These are phyloP conservation scores for Epinotia nisella DNA, from an alignment of 2,888 invertebrate genomes.

Conservation along the genomic window DNA sequence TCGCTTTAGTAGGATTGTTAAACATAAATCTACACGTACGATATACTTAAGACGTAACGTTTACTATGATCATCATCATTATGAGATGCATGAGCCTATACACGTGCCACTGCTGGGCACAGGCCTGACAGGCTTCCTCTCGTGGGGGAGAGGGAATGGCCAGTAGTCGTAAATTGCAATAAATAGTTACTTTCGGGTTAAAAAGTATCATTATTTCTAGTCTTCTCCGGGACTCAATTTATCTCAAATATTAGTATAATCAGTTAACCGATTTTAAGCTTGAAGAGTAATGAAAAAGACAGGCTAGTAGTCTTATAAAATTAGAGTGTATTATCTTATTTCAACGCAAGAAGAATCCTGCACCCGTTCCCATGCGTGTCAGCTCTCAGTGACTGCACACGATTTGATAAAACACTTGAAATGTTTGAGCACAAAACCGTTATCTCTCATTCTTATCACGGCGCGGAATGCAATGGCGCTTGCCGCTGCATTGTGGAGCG, in stretches of 20 bases:
- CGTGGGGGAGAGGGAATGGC: too few species aligned
- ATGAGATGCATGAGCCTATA: too few species aligned
- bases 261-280: background rate
- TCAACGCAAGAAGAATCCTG: background rate
- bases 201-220: background rate
- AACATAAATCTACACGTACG: too few species aligned
- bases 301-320: background rate
- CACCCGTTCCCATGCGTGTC: constrained; percentile 26
- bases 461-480: constrained; percentile 38
- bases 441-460: constrained; percentile 35
- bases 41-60: too few species aligned
- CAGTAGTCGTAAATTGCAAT: too few species aligned
- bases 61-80: too few species aligned
- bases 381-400: constrained; percentile 26
- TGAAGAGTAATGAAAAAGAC: background rate
- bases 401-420: constrained; percentile 43
- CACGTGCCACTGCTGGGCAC: too few species aligned
- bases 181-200: too few species aligned
- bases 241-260: background rate
- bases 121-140: too few species aligned
- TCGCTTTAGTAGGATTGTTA: too few species aligned
- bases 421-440: constrained; percentile 37
- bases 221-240: background rate
- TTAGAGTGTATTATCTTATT: background rate
- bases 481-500: constrained; percentile 31